Base-by-base conservation (phyloP, 1,140 invertebrate genomes). In the Triops cancriformis region DNA sequence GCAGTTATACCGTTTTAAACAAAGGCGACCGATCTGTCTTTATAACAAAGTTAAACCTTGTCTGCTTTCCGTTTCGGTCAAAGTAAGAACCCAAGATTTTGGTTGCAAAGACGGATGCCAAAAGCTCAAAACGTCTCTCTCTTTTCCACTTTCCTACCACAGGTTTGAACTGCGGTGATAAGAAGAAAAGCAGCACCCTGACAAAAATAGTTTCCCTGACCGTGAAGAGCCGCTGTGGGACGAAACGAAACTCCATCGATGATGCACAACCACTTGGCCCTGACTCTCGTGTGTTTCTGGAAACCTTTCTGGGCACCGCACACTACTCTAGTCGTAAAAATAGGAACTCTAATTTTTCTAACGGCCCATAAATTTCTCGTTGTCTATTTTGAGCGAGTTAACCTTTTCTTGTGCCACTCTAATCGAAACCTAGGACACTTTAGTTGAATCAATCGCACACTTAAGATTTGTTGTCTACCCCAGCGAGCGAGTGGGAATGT, bases 181-280 rank as follows among this genome's bases (percentile, higher is more conserved):
- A 7, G 18, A 14, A 18, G 14, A 64, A 64, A 23, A n/a, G 51
- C 18, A 23, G 5, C 6, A 23, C 51, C 51, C 51, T 64, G 51
- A 18, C 51, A 23, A 64, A 64, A 64, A 64, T 64, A 64, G 51
- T 64, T 64, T 64, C 51, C 14, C 51, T 64, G 51, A 64, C 51
- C 51, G 51, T 64, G 51, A 64, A 64, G 51, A 64, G 51, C 51
- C 51, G 51, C 51, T 64, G 10, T 14, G 14, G 18, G 51, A 64
- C 51, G 51, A 64, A 64, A 64, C 51, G 51, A 64, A 64, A 64
- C 51, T 23, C 51, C 51, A 18, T n/a, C 51, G n/a, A 64, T 64
- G 51, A 64, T 64, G 51, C 51, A 64, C 14, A 64, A 64, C 51
- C 51, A 64, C 51, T 64, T 23, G 51, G 23, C 18, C 0, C 51